These are phyloP conservation scores for Ormia ochracea DNA, from an alignment of 2,888 invertebrate genomes.

Conservation along the genomic window DNA sequence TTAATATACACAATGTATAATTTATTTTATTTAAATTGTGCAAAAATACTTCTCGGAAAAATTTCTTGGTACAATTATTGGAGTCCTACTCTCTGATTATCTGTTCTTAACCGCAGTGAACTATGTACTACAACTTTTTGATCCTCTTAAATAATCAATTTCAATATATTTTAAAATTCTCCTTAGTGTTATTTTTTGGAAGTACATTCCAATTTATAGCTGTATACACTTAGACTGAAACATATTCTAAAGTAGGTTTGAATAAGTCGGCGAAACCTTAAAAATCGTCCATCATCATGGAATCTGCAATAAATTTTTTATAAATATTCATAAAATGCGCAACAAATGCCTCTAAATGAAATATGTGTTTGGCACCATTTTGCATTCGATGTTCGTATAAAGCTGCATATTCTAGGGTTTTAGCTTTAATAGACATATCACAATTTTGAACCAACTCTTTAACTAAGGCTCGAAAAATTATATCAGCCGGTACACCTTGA, in stretches of 20 bases:
- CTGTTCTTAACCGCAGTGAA: too few relatives aligned
- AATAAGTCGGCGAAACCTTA: slow-evolving; percentile 26
- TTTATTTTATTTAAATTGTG: too few relatives aligned
- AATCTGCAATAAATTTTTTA: slow-evolving; percentile 82
- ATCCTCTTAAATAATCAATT: too few relatives aligned
- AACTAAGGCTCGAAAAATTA: slow-evolving; percentile 92
- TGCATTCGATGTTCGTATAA: slow-evolving; percentile 94
- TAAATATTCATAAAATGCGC: slow-evolving; percentile 97
- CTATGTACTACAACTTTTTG: too few relatives aligned
- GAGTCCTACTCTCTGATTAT: too few relatives aligned
- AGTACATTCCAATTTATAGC: too few relatives aligned
- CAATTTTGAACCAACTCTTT: slow-evolving; percentile 91
- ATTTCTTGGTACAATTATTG: too few relatives aligned
- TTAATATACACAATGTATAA: too few relatives aligned
- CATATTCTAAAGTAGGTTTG: neutral
- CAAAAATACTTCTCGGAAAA: too few relatives aligned
- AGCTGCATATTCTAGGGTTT: slow-evolving; percentile 91
- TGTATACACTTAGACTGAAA: too few relatives aligned
- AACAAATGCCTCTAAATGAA: slow-evolving; percentile 97
- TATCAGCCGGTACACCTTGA: slow-evolving; percentile 94
- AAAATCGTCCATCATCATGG: slow-evolving; percentile 72
- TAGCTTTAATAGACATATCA: slow-evolving; percentile 91
- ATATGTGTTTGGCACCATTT: slow-evolving; percentile 94
- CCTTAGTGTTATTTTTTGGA: too few relatives aligned
- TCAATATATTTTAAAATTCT: too few relatives aligned